Evolutionary conservation across 1,140 invertebrate genomes (phyloP), one percentile per base, ranked within the genome.

Genomic region (Proctacanthus coquilletti): DNA sequence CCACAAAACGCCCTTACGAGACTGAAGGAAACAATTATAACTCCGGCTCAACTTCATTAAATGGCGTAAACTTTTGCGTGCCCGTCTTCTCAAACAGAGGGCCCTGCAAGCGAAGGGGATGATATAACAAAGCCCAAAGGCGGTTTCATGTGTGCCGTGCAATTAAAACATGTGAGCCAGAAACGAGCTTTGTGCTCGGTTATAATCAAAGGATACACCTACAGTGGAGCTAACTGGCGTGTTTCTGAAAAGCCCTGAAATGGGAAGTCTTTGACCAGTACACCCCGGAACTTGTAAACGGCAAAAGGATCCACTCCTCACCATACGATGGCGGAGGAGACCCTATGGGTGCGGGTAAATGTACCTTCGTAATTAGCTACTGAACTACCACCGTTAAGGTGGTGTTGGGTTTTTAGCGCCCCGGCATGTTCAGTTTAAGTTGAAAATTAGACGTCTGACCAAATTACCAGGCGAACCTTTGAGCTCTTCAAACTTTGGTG

Each of bases 121-220:
- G 23, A 13, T 13, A 27, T 27, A 27, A 27, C 23, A 27, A 27
- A 27, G 23, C 23, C 23, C 23, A 27, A 27, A 27, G 23, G 23
- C 23, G 23, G 23, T 27, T 27, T 27, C 23, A 27, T 27, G 23
- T 27, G 23, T 27, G 23, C 23, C 13, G 13, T 27, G 23, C 23
- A 27, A 27, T 27, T 27, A 27, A 27, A 27, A 27, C 23, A 27
- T 27, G 23, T 27, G 23, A 27, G 23, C 23, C 23, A 27, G 23
- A 27, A 27, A 27, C 23, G 13, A 27, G 23, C 23, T 27, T 27
- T 27, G 23, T 27, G 13, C 23, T 27, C 13, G 23, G 23, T 27
- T 13, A 27, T 27, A 27, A 27, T 27, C 23, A 27, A 27, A 27
- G 23, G 23, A 27, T 27, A 27, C 23, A 27, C 13, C 23, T 27